Evolutionary conservation across 2,113 vertebrate species (phyloP), one percentile per base, ranked within the genome.

Genomic region (Nyctibius bracteatus): DNA sequence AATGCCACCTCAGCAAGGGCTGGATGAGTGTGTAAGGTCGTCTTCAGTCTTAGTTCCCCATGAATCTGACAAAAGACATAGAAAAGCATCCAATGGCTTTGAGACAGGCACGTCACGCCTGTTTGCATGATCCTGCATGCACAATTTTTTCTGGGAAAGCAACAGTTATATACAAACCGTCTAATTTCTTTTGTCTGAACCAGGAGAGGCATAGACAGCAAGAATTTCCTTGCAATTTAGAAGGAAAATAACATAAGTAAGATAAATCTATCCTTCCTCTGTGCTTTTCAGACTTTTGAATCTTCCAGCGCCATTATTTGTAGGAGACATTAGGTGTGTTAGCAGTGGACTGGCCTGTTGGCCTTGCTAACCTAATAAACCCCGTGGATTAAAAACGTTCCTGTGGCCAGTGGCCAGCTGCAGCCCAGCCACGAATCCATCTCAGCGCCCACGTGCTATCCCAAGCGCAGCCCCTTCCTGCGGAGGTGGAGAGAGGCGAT

Each of bases 21-120:
- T 49, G 66, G 27, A 6, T 11, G 47, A 70, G 63, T 0, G 11
- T 21, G 33, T n/a, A 16, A 51, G 37, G 37, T 49, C 1, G 0
- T 35, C 47, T 54, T 46, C 2, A 5, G 33, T 4, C 81, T 54
- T 21, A 14, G 51, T 3, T 33, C 63, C 35, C 41, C 39, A 7
- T 0, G 3, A 19, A 37, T 15, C 27, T 74, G 12, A 23, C 39
- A 81, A 11, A 46, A 91, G 33, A 68, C 7, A 1, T 5, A 23
- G 1, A 14, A 47, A 59, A 21, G 35, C 10, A 22, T 47, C 39
- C 18, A 44, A 27, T 6, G 18, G 24, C 44, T 17, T 17, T 47
- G 19, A 21, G 57, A 54, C 11, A 27, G 44, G 16, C 57, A 43
- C 1, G 0, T 41, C 8, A 1, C 17, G 43, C 58, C 27, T 27